Evolutionary conservation across 2,797 vertebrate genomes (phyloP), one percentile per base, ranked within the genome.

Genomic region (Ctenopoma multispine): DNA sequence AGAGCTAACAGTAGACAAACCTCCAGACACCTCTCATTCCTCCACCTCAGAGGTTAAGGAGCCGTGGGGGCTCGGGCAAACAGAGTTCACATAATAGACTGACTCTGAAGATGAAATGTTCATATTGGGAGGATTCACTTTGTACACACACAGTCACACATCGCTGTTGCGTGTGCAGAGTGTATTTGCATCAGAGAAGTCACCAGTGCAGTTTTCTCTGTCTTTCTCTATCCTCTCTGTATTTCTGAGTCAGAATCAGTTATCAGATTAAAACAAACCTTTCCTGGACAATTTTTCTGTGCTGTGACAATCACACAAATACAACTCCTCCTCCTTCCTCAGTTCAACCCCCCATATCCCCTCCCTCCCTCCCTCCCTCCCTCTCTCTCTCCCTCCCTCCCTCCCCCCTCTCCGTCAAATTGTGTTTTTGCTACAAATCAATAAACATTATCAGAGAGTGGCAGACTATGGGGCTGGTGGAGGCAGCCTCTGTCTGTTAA

Each of bases 371-470:
- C n/a, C n/a, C n/a, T n/a, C n/a, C n/a, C n/a, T n/a, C n/a, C n/a
- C n/a, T n/a, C n/a, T n/a, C n/a, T n/a, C n/a, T n/a, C 27, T 63
- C 14, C 69, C 51, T 48, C 72, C 55, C 78, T 57, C 57, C 60
- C 68, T 58, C 66, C 77, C 82, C 75, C 85, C 50, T 85, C 89
- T 90, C 91, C 88, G 91, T 93, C 92, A 92, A 93, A 93, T 89
- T 89, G 91, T 88, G 87, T 91, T 93, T 90, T 89, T 87, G 90
- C 90, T 65, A 83, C 90, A 90, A 91, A 94, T 94, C 93, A 94
- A 94, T 94, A 95, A 94, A 95, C 94, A 94, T 94, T 92, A 94
- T 93, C 93, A 94, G 87, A 92, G 90, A 91, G 87, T 91, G 92
- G 90, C 93, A 95, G 92, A 89, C 92, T 91, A 93, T 92, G 91